Evolutionary conservation across 2,113 vertebrate species (phyloP), one percentile per base, ranked within the genome.

Genomic region (Cephalopterus ornatus): DNA sequence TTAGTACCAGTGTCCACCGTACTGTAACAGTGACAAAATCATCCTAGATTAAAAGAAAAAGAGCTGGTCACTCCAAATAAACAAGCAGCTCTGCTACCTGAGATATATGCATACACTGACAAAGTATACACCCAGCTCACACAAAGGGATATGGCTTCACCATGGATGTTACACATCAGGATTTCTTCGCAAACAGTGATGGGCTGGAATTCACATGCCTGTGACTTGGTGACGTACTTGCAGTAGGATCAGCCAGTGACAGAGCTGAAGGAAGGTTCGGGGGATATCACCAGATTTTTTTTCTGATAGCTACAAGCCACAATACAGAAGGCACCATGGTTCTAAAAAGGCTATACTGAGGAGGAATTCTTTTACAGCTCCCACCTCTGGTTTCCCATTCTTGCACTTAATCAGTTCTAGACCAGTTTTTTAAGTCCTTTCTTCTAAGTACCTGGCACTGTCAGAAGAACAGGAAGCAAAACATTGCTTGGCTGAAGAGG

Each of bases 81-180:
- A 77, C 70, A 1, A 63, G 44, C 24, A 58, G 47, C 22, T 67
- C 47, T 78, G 44, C 67, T 61, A 88, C 82, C 23, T 53, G 47
- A 72, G 72, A 55, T 28, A n/a, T 3, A 2, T 1, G 6, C 5
- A 15, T 16, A 41, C 27, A 3, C 6, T 18, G 32, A 41, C 37
- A 39, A 91, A 55, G 33, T 3, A 68, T 5, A 37, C 6, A 42
- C 7, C 11, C 10, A 7, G 52, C 20, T 61, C 53, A 24, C 53
- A 72, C 2, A 0, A 42, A 66, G 47, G n/a, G 11, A 33, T 21
- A 12, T 5, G 22, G 33, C 61, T 71, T 58, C 32, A 67, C 33
- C 33, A 21, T 0, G 1, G 50, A 49, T 9, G 21, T 24, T 72
- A 72, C 1, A 0, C 5, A 2, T n/a, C 35, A 42, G 30, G 7